Percentiles rank a stretch among this genome's conserved stretches.
Evolutionary conservation across 2,797 vertebrate genomes (phyloP).

Genomic region (Neomorphus geoffroyi): DNA sequence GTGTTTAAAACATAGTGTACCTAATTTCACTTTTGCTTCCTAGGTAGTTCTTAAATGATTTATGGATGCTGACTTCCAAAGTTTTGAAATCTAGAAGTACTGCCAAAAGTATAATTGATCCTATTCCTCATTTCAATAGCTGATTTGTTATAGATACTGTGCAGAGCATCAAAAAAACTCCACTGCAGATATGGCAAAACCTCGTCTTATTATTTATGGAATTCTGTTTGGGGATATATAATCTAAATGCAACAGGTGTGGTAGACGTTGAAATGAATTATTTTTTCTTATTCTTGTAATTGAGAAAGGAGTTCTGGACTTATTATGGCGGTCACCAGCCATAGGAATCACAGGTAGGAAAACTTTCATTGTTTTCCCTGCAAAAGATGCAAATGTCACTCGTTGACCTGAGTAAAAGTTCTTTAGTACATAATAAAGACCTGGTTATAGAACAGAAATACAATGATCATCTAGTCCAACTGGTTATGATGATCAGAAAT

Average conservation of each 20-base stretch:
- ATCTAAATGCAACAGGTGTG: not conserved
- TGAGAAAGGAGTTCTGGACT: not conserved
- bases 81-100: constrained; percentile 23
- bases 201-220: not conserved
- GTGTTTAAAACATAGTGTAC: constrained; percentile 2
- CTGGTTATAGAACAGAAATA: not conserved
- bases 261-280: not conserved
- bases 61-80: not conserved
- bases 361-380: not conserved
- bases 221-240: not conserved
- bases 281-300: not conserved
- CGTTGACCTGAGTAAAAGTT: not conserved
- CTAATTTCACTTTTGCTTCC: constrained; percentile 46
- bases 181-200: not conserved
- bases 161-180: not conserved
- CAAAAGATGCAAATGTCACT: not conserved
- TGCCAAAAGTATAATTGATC: not conserved
- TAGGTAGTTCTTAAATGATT: constrained; percentile 37
- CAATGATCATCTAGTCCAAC: not conserved
- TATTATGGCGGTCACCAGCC: not conserved
- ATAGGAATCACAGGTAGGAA: not conserved
- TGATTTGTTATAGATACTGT: constrained; percentile 32
- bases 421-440: not conserved
- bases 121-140: constrained; percentile 38
- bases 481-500: not conserved